Conservation (phyloP, 2,797 vertebrate genomes). For the Enteromius paludinosus region DNA sequence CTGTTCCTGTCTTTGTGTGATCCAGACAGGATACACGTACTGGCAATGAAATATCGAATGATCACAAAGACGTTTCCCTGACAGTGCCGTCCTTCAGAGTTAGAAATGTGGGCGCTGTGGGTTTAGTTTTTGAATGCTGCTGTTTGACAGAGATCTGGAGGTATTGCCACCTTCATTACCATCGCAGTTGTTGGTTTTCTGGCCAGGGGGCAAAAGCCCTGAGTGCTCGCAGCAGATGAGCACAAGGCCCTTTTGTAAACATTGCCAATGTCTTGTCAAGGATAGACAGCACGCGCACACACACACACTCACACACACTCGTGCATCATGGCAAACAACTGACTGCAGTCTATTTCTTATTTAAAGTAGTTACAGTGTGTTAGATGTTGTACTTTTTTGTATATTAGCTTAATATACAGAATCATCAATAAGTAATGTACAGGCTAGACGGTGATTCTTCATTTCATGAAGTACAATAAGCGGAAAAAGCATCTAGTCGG, state of each 20-base stretch:
- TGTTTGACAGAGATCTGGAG: slow-evolving; percentile 47
- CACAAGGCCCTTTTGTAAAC: slow-evolving; percentile 62
- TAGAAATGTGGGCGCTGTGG: slow-evolving; percentile 35
- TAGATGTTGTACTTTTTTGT: background rate
- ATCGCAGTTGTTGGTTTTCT: slow-evolving; percentile 54
- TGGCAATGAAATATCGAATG: slow-evolving; percentile 47
- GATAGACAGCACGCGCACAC: slow-evolving; percentile 41
- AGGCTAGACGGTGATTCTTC: background rate
- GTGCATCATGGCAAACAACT: background rate
- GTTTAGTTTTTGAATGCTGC: slow-evolving; percentile 37
- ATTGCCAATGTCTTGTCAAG: slow-evolving; percentile 57
- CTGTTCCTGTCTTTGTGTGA: slow-evolving; percentile 46
- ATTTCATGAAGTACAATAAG: background rate
- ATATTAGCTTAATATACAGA: background rate
- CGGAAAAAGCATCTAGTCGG: too few species aligned
- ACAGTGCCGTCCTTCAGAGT: slow-evolving; percentile 25
- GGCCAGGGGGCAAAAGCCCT: slow-evolving; percentile 49
- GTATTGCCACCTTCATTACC: slow-evolving; percentile 53
- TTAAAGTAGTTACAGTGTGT: background rate
- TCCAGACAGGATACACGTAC: slow-evolving; percentile 40
- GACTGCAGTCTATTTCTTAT: background rate
- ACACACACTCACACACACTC: background rate
- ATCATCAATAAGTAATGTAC: background rate
- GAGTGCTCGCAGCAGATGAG: slow-evolving; percentile 49
- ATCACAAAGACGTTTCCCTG: slow-evolving; percentile 39